These are phyloP conservation scores for Condylura cristata DNA, from an alignment of 2,113 vertebrate species.

Conservation along the genomic window DNA sequence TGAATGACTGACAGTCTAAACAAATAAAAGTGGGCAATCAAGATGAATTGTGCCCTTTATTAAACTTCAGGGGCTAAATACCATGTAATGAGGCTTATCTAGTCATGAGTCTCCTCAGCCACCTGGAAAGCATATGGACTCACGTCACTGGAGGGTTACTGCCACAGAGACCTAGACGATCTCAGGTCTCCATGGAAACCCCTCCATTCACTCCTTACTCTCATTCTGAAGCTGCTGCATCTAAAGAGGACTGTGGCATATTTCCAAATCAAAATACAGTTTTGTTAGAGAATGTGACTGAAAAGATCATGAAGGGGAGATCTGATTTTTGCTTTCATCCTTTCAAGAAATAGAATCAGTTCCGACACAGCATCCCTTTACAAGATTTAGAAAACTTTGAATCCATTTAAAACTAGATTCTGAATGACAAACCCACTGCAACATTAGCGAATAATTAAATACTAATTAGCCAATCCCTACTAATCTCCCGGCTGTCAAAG, in stretches of 20 bases:
- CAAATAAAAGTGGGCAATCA: not conserved
- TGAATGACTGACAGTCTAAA: not conserved
- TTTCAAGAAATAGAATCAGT: constrained; percentile 74
- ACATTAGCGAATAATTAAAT: constrained; percentile 88
- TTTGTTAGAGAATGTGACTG: constrained; percentile 44
- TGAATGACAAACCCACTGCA: constrained; percentile 85
- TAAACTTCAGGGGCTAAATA: not conserved
- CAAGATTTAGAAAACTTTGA: constrained; percentile 76
- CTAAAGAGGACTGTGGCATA: not conserved
- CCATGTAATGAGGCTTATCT: not conserved
- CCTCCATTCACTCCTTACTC: not conserved
- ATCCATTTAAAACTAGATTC: constrained; percentile 85
- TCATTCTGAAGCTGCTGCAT: not conserved
- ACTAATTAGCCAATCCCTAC: constrained; percentile 88
- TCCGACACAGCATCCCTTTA: constrained; percentile 67
- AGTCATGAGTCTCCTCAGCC: not conserved
- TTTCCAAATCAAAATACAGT: constrained; percentile 41
- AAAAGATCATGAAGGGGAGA: constrained; percentile 74
- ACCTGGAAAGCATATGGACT: not conserved
- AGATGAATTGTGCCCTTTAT: not conserved
- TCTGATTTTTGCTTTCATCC: constrained; percentile 79
- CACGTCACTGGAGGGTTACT: not conserved
- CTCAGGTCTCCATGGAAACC: not conserved
- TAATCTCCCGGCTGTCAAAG: constrained; percentile 85
- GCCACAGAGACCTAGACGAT: not conserved